Base-by-base conservation (phyloP, 2,797 vertebrate species). In the Enteromius fasciolatus region DNA sequence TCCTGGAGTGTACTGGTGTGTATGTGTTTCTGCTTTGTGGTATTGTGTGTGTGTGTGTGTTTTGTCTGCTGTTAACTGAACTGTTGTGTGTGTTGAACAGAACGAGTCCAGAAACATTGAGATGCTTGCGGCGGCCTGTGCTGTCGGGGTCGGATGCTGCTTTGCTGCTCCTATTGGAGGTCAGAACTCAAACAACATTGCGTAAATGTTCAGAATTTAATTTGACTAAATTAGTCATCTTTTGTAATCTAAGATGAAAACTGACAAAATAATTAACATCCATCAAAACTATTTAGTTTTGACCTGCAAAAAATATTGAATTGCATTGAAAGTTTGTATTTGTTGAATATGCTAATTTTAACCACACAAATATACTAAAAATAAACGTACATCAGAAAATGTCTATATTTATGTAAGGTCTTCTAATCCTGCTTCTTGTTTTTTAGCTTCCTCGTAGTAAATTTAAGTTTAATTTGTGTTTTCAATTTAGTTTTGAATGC, bases 111-210 rank as follows among this genome's bases (percentile, higher is more conserved):
- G 97, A 74, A 99, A 99, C 91, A 99, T 96, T 0, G 98, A 99
- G 94, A 99, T 99, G 97, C 92, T 99, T 91, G 98, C 97, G 0
- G 97, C 97, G 0, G 97, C 98, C 80, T 99, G 98, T 0, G 98
- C 98, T 0, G 98, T 99, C 0, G 98, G 98, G 17, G 97, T 99
- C 0, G 97, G 98, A 83, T 99, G 98, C 93, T 98, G 98, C 89
- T 99, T 99, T 1, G 98, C 98, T 0, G 97, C 98, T 1, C 98
- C 98, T 2, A 98, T 99, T 0, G 98, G 98, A 95, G 98, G 98
- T 97, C 91, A 84, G 31, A 72, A 44, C 7, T 9, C 0, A 20
- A 20, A 52, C 18, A 54, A 9, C 2, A n/a, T 20, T 54, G 7
- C 3, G 18, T 54, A 54, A 52, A 54, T 54, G 50, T 9, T n/a